Evolutionary conservation across 2,797 vertebrate genomes (phyloP).

Genomic region (Hylomyscus alleni): DNA sequence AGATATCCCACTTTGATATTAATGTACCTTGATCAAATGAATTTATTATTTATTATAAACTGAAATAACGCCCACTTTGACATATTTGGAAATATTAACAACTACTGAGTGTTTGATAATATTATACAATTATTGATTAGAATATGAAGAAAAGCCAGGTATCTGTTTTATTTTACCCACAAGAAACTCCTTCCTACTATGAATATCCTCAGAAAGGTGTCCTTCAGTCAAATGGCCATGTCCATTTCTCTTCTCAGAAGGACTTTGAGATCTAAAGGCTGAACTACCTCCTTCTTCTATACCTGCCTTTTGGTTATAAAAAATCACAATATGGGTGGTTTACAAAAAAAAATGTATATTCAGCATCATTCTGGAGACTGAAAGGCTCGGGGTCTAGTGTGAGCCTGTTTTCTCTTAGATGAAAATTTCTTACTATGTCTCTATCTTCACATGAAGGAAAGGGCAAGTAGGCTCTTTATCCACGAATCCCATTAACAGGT

Average conservation of each 20-base stretch:
- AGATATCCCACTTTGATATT: background rate
- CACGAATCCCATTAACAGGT: background rate
- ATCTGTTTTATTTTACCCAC: background rate
- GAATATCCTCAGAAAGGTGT: conserved; percentile 19
- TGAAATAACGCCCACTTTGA: conserved; percentile 4
- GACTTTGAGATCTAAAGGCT: background rate
- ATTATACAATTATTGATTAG: background rate
- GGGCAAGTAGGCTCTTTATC: background rate
- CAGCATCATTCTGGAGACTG: background rate
- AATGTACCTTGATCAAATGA: background rate
- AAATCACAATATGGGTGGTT: too few species aligned
- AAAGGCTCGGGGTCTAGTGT: background rate
- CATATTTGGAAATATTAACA: conserved; percentile 12
- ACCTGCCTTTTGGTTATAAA: too few species aligned
- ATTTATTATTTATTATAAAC: conserved; percentile 21
- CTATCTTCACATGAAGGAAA: background rate
- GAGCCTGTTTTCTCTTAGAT: background rate
- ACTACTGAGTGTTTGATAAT: background rate
- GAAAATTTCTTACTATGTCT: background rate
- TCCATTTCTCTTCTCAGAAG: conserved; percentile 18
- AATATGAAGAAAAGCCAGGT: background rate
- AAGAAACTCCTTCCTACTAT: conserved; percentile 27
- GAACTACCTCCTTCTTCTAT: background rate
- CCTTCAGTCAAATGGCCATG: background rate
- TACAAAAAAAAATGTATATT: background rate